Percentiles rank a stretch among this genome's conserved stretches.
Evolutionary conservation across 2,888 invertebrate species (phyloP).

Genomic region (Tetheella fluctuosa): DNA sequence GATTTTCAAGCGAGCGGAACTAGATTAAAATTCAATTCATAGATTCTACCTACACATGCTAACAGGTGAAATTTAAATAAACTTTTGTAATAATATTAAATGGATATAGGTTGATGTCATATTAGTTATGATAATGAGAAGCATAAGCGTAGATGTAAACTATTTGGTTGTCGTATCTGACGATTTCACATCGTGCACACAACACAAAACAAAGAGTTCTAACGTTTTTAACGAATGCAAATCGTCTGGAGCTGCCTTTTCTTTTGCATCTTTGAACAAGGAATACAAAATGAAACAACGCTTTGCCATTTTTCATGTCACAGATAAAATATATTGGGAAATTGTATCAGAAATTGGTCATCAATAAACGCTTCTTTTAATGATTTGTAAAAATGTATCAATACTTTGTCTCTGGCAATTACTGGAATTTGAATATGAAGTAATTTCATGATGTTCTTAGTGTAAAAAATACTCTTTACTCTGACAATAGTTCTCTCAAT

Average conservation of each 20-base stretch:
- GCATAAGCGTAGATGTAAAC: constrained; percentile 28
- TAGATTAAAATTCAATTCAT: too few species aligned
- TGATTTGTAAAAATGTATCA: too few species aligned
- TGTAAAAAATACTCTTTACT: too few species aligned
- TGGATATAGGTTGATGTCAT: too few species aligned
- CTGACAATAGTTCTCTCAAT: constrained; percentile 3
- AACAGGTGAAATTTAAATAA: too few species aligned
- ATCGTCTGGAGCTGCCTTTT: constrained; percentile 78
- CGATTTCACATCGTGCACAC: constrained; percentile 77
- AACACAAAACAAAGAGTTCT: constrained; percentile 70
- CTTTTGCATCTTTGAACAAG: constrained; percentile 71
- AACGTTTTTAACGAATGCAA: constrained; percentile 83
- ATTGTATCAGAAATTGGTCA: constrained; percentile 10
- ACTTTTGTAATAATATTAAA: too few species aligned
- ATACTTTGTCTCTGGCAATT: too few species aligned
- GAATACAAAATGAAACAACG: constrained; percentile 75
- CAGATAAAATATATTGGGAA: constrained; percentile 33
- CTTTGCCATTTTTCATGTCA: constrained; percentile 63
- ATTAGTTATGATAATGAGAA: constrained; percentile 8
- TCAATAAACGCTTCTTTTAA: not conserved
- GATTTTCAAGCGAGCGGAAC: too few species aligned
- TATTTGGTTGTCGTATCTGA: constrained; percentile 42
- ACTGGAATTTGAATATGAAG: not conserved
- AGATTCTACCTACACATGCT: too few species aligned
- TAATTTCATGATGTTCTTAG: too few species aligned